These are phyloP conservation scores for Cryptus viduatorius DNA, from an alignment of 2,888 invertebrate species.

Conservation along the genomic window DNA sequence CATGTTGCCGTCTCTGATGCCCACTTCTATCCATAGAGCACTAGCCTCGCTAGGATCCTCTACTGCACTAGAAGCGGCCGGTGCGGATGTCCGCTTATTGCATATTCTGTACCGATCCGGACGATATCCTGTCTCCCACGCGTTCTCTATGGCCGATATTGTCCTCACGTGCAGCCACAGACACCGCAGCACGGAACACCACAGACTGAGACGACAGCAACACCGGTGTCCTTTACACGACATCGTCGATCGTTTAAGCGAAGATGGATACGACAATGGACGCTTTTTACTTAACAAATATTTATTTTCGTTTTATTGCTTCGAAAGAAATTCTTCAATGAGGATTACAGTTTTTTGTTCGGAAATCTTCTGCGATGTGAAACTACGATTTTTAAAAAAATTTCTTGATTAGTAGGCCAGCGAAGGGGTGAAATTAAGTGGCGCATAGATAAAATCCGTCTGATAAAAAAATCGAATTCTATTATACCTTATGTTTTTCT, in stretches of 20 bases:
- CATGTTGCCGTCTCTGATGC: slow-evolving; percentile 14
- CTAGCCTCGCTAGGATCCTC: slow-evolving; percentile 16
- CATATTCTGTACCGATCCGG: slow-evolving; percentile 71
- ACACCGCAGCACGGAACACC: slow-evolving; percentile 27
- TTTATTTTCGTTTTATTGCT: neutral
- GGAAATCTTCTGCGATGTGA: no score
- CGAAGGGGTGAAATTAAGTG: no score
- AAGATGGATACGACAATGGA: neutral
- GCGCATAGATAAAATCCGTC: no score
- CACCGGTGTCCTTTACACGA: slow-evolving; percentile 20
- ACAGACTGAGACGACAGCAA: slow-evolving; percentile 18
- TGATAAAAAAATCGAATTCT: no score
- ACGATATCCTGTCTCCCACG: slow-evolving; percentile 45
- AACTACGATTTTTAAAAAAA: no score
- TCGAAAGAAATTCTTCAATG: neutral
- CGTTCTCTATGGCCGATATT: slow-evolving; percentile 61
- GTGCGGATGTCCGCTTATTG: slow-evolving; percentile 71
- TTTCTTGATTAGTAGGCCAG: no score
- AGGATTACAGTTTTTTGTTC: neutral
- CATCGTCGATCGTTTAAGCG: slow-evolving; percentile 16
- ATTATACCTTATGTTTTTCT: no score
- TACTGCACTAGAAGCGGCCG: slow-evolving; percentile 47
- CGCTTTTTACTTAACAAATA: neutral
- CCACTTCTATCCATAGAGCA: neutral
- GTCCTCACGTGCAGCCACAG: slow-evolving; percentile 60